Percentiles rank a stretch among this genome's conserved stretches.
Conservation (phyloP, 2,113 vertebrate species). For the Pachycephala philippinensis region DNA sequence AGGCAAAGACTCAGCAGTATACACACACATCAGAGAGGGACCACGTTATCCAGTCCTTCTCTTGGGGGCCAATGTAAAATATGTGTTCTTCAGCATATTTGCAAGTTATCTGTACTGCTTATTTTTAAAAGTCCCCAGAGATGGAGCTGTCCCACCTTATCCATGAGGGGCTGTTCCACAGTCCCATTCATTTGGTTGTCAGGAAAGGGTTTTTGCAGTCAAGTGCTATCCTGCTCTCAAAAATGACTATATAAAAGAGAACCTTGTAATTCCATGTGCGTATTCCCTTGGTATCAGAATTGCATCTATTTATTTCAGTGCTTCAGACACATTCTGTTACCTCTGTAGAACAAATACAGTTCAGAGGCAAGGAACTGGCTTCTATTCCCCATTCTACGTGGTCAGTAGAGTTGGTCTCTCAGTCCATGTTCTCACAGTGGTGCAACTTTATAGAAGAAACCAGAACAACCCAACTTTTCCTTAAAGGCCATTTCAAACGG, state of each 20-base stretch:
- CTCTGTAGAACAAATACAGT: neutral
- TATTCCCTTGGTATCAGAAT: neutral
- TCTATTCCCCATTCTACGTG: neutral
- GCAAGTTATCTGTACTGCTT: neutral
- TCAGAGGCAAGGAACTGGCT: neutral
- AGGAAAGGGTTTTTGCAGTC: neutral
- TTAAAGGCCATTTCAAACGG: neutral
- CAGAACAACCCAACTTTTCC: neutral
- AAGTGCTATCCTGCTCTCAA: neutral
- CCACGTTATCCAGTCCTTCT: neutral
- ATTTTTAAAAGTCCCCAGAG: neutral
- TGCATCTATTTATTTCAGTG: slow-evolving; percentile 10
- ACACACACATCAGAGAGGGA: neutral
- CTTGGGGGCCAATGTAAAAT: neutral
- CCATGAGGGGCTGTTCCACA: neutral
- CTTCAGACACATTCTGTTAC: neutral
- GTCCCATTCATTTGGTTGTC: neutral
- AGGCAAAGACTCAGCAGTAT: neutral
- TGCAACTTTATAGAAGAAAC: neutral
- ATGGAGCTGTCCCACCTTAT: neutral
- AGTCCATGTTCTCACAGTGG: neutral
- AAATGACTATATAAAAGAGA: neutral
- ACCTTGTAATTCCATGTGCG: neutral
- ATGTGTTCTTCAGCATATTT: neutral
- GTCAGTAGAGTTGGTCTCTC: neutral